phyloP scores from a whole-genome alignment of 2,888 invertebrate genomes.

The Cenopis cana region DNA sequence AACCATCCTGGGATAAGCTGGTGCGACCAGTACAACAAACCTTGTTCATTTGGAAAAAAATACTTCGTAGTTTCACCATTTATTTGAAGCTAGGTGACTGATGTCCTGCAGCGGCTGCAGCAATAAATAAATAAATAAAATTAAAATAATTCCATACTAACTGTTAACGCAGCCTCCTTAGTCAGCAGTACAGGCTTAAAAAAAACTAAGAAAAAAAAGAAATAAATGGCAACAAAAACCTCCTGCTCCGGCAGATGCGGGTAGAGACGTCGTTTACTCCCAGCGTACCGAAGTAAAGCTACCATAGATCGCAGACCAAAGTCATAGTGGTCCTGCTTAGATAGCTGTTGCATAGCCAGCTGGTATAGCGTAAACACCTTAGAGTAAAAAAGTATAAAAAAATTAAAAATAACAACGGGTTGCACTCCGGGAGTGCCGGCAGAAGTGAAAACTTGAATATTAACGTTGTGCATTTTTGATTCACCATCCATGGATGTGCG shows the following conservation, averaged over 20 bases:
- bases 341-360: constrained; percentile 93
- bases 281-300: constrained; percentile 93
- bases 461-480: too few species aligned
- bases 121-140: not conserved
- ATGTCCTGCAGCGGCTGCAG: not conserved
- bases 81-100: not conserved
- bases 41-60: not conserved
- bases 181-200: not conserved
- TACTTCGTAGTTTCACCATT: not conserved
- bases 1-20: not conserved
- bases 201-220: not conserved
- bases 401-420: not conserved
- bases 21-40: not conserved
- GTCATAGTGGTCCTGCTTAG: constrained; percentile 96
- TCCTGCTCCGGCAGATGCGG: constrained; percentile 90
- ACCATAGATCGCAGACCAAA: constrained; percentile 96
- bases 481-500: too few species aligned
- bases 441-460: too few species aligned
- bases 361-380: constrained; percentile 92
- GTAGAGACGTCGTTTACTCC: constrained; percentile 90
- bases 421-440: too few species aligned
- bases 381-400: not conserved
- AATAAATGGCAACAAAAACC: constrained; percentile 67
- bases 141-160: not conserved
- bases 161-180: not conserved